Evolutionary conservation across 2,113 vertebrate genomes (phyloP).

Genomic region (Lepisosteus osseus): DNA sequence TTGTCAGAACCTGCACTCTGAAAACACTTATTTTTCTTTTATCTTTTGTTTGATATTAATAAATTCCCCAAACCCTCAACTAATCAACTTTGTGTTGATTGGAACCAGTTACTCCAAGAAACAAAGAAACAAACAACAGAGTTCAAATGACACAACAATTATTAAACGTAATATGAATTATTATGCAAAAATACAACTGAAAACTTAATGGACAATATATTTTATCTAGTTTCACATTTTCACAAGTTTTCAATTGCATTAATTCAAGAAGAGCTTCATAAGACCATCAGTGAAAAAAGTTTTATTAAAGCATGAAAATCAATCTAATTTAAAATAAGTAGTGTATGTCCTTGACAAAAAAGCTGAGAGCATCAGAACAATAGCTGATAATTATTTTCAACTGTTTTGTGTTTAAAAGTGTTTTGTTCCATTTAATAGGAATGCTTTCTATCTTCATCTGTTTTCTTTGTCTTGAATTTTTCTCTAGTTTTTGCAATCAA

Average conservation of each 20-base stretch:
- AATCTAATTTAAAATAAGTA: constrained; percentile 75
- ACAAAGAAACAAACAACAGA: too few relatives aligned
- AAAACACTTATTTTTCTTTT: too few relatives aligned
- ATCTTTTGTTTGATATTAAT: too few relatives aligned
- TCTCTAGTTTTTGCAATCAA: background rate
- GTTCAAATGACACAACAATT: too few relatives aligned
- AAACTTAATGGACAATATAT: too few relatives aligned
- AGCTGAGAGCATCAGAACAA: constrained; percentile 48
- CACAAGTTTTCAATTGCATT: constrained; percentile 52
- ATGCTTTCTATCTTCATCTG: constrained; percentile 44
- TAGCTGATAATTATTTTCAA: constrained; percentile 72
- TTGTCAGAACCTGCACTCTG: too few relatives aligned
- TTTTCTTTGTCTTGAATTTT: background rate
- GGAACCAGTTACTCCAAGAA: too few relatives aligned
- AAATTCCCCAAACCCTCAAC: too few relatives aligned
- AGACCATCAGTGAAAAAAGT: constrained; percentile 54
- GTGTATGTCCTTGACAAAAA: constrained; percentile 72
- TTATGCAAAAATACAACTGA: too few relatives aligned
- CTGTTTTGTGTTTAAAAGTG: constrained; percentile 61
- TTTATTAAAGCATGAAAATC: constrained; percentile 66
- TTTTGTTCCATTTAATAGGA: constrained; percentile 58
- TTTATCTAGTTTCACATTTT: too few relatives aligned
- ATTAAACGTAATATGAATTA: too few relatives aligned
- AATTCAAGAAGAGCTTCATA: constrained; percentile 60
- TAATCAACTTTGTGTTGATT: too few relatives aligned